These are phyloP conservation scores for Deilephila porcellus DNA, from an alignment of 2,888 invertebrate genomes.

Conservation along the genomic window DNA sequence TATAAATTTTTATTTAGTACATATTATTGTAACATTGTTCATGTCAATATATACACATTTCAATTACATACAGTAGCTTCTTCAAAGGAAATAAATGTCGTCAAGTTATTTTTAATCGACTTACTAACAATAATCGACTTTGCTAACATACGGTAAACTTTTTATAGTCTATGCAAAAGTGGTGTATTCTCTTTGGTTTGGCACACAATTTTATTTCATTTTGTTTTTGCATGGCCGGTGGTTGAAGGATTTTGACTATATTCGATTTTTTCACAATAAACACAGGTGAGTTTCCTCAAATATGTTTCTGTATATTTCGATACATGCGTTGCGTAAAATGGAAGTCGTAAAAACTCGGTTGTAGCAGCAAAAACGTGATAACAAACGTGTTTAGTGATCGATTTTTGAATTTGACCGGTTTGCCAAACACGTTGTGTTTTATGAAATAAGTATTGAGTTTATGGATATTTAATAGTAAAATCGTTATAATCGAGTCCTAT, in stretches of 20 bases:
- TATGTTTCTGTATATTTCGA: neutral
- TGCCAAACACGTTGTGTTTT: neutral
- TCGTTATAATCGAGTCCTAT: too few relatives aligned
- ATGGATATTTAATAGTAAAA: neutral
- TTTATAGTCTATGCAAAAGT: neutral
- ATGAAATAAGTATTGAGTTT: neutral
- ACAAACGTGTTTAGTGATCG: neutral
- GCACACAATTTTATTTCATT: constrained; percentile 9
- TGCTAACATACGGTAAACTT: neutral
- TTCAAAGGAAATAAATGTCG: neutral
- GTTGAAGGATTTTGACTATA: neutral
- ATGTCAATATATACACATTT: too few relatives aligned
- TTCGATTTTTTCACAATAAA: constrained; percentile 3
- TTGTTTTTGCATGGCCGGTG: constrained; percentile 14
- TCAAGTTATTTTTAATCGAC: neutral
- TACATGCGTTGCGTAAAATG: too few relatives aligned
- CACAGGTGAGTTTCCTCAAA: neutral
- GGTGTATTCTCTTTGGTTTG: neutral
- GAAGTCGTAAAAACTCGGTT: neutral
- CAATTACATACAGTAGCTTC: too few relatives aligned
- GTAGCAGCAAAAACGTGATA: neutral
- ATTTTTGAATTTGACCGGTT: neutral
- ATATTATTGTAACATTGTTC: too few relatives aligned
- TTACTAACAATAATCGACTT: neutral
- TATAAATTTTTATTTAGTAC: too few relatives aligned